Evolutionary conservation across 2,113 vertebrate genomes (phyloP).

Genomic region (Typhlomys cinereus): DNA sequence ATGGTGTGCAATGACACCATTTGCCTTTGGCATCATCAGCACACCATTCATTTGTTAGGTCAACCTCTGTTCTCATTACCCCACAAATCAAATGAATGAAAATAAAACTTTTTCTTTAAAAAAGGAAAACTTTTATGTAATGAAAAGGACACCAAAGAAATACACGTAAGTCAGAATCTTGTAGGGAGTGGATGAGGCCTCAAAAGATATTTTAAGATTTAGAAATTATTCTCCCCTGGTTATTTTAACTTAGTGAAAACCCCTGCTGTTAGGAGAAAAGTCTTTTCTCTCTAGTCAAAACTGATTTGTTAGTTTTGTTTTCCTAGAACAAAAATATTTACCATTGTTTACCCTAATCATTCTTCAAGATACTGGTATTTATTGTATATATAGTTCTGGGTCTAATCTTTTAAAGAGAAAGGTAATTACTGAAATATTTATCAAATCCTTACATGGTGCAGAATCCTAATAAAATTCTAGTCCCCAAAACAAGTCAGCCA

Average conservation of each 20-base stretch:
- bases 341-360: neutral
- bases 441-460: neutral
- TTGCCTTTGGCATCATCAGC: slow-evolving; percentile 6
- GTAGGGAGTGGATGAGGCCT: neutral
- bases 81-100: slow-evolving; percentile 34
- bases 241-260: neutral
- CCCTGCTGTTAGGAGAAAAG: neutral
- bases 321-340: slow-evolving; percentile 15
- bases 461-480: neutral
- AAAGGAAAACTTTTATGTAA: slow-evolving; percentile 34
- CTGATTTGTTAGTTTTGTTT: neutral
- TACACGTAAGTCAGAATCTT: neutral
- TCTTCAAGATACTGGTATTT: slow-evolving; percentile 40
- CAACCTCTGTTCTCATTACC: slow-evolving; percentile 28
- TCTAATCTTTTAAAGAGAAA: slow-evolving; percentile 27
- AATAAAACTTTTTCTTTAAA: neutral
- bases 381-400: neutral
- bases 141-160: neutral
- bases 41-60: slow-evolving; percentile 1
- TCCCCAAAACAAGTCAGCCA: slow-evolving; percentile 34
- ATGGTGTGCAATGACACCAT: neutral
- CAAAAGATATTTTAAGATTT: slow-evolving; percentile 19
- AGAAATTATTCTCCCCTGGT: slow-evolving; percentile 25
- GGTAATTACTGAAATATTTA: slow-evolving; percentile 32
- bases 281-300: neutral